Evolutionary conservation across 2,797 vertebrate species (phyloP).

Genomic region (Aythya fuligula): DNA sequence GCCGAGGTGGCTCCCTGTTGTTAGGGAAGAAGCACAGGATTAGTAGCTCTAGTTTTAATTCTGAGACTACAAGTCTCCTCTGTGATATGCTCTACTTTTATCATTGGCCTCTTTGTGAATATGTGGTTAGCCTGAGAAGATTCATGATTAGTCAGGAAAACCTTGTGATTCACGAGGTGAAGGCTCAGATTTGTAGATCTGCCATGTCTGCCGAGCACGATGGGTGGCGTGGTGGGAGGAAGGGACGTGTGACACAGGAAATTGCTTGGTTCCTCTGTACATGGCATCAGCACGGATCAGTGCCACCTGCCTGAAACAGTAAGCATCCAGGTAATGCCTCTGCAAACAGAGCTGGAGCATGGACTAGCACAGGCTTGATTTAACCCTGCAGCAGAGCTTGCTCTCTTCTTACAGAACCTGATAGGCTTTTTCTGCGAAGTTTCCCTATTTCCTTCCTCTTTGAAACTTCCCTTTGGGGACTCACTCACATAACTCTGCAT

Average conservation of each 20-base stretch:
- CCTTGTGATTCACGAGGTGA: neutral
- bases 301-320: neutral
- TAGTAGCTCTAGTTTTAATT: neutral
- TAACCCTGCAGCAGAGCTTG: neutral
- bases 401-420: neutral
- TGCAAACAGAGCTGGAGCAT: neutral
- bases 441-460: constrained; percentile 20
- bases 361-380: neutral
- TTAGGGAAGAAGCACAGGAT: neutral
- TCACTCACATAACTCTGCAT: accelerated
- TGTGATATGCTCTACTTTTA: neutral
- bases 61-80: neutral
- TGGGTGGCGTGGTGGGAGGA: accelerated
- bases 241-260: neutral
- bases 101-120: neutral
- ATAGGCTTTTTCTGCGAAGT: neutral
- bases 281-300: neutral
- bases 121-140: neutral
- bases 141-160: neutral
- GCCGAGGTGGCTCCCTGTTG: neutral
- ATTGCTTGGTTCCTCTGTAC: accelerated
- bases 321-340: neutral
- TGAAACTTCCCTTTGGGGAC: neutral
- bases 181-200: neutral
- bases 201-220: neutral